These are phyloP conservation scores for Pelochelys cantorii DNA, from an alignment of 2,797 vertebrate genomes.

Conservation along the genomic window DNA sequence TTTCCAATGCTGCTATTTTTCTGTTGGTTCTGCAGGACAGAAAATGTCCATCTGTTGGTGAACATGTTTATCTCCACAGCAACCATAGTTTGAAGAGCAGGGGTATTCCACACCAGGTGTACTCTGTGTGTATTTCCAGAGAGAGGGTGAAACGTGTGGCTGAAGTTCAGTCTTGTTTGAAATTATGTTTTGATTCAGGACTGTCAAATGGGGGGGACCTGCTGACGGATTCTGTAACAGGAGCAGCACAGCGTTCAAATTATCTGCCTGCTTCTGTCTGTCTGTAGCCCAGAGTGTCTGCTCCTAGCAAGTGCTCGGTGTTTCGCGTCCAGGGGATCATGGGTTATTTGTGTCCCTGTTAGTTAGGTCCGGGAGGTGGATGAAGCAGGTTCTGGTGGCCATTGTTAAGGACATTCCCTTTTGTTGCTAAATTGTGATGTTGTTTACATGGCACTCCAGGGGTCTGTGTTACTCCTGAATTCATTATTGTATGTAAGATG, in stretches of 20 bases:
- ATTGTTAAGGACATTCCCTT: background rate
- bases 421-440: background rate
- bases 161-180: background rate
- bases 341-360: background rate
- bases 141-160: background rate
- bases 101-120: background rate
- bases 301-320: background rate
- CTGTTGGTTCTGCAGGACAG: constrained; percentile 15
- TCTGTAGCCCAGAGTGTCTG: background rate
- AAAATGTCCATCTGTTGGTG: constrained; percentile 33
- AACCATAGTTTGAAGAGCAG: background rate
- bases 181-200: background rate
- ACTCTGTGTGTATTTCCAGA: background rate
- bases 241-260: background rate
- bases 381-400: background rate
- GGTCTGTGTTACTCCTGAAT: constrained; percentile 29
- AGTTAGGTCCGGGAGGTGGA: background rate
- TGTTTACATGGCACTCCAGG: background rate
- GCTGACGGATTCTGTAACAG: accelerated
- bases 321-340: background rate
- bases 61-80: constrained; percentile 25
- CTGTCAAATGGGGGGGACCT: background rate
- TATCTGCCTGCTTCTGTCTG: constrained; percentile 5
- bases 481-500: constrained; percentile 39
- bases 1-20: background rate